Percentiles rank a stretch among this genome's conserved stretches.
These are phyloP conservation scores for Eupithecia vulgata DNA, from an alignment of 2,888 invertebrate species.

Conservation along the genomic window DNA sequence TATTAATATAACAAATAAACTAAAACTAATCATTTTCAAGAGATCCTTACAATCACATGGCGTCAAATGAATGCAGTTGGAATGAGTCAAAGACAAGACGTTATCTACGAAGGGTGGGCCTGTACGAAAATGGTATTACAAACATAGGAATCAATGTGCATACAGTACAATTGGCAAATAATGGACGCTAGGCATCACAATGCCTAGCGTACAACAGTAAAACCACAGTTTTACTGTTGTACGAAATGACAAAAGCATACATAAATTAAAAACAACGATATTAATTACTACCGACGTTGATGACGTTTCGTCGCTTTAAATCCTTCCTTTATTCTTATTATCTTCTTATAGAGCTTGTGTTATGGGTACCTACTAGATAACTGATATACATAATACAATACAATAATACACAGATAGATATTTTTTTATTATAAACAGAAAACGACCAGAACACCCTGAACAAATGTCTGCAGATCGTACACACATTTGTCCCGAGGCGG, in stretches of 20 bases:
- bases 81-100: slow-evolving; percentile 68
- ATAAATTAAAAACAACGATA: not conserved
- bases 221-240: not conserved
- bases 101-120: slow-evolving; percentile 74
- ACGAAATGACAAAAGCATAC: not conserved
- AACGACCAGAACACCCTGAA: too few relatives aligned
- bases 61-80: slow-evolving; percentile 59
- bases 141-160: slow-evolving; percentile 74
- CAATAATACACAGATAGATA: too few relatives aligned
- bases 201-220: too few relatives aligned
- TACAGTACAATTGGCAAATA: slow-evolving; percentile 60
- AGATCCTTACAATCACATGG: slow-evolving; percentile 54
- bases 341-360: too few relatives aligned
- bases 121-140: slow-evolving; percentile 69
- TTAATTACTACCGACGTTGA: too few relatives aligned
- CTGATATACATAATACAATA: too few relatives aligned
- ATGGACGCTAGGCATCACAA: slow-evolving; percentile 34
- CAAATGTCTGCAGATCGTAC: too few relatives aligned
- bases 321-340: too few relatives aligned
- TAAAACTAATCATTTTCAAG: slow-evolving; percentile 69
- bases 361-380: too few relatives aligned
- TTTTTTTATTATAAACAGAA: too few relatives aligned
- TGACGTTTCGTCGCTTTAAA: too few relatives aligned
- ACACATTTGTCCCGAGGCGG: too few relatives aligned
- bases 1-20: slow-evolving; percentile 61